Conservation (phyloP, 64 coral and sea anemone species). For the Dendronephthya gigantea region DNA sequence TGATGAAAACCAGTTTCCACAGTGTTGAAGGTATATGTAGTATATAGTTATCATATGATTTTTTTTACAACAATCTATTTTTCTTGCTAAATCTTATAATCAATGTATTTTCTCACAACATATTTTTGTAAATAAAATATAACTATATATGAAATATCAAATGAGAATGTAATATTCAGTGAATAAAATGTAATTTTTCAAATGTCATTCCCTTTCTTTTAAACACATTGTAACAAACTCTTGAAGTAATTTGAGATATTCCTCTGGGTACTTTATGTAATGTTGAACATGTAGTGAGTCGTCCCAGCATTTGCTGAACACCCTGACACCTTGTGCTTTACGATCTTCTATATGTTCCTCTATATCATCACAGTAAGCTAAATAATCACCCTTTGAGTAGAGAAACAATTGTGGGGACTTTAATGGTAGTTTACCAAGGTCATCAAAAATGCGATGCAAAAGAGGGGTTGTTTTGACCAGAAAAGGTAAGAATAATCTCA, state of each 20-base stretch:
- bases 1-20: too few relatives aligned
- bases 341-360: constrained; percentile 40
- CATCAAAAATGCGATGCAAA: constrained; percentile 46
- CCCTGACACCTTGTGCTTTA: constrained; percentile 44
- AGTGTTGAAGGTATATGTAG: too few relatives aligned
- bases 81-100: background rate
- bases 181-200: too few relatives aligned
- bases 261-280: constrained; percentile 66
- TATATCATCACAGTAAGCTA: constrained; percentile 68
- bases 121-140: background rate
- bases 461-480: constrained; percentile 32
- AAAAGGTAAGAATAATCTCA: constrained; percentile 35
- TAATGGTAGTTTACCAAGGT: constrained; percentile 33
- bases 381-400: constrained; percentile 66
- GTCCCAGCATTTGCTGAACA: constrained; percentile 69
- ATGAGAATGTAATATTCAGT: background rate
- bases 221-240: constrained; percentile 27
- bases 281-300: constrained; percentile 79
- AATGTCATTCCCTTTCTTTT: constrained; percentile 11
- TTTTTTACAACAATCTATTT: background rate
- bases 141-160: background rate
- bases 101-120: too few relatives aligned
- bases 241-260: constrained; percentile 52
- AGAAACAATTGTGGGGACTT: constrained; percentile 45
- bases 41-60: too few relatives aligned